Base-by-base conservation (phyloP, 1,140 invertebrate genomes). In the Drosophila orosa region DNA sequence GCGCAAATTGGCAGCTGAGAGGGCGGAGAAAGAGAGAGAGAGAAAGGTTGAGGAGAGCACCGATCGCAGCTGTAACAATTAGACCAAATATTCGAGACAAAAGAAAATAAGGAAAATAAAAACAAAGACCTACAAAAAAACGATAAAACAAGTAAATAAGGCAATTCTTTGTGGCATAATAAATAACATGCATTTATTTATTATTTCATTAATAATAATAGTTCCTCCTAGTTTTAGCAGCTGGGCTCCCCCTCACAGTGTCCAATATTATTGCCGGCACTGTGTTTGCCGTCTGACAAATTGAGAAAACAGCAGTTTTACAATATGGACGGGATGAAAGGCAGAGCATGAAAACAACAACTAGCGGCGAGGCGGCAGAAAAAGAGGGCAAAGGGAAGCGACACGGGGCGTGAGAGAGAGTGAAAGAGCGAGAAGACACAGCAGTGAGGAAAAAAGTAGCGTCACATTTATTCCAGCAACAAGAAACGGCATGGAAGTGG, bases 381-480 rank as follows among this genome's bases (percentile, higher is more conserved):
- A 48, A 50, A 61, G 55, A 66, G n/a, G n/a, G 55, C 62, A 77
- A 37, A 35, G 35, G 25, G 40, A 56, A 56, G 37, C 31, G 37
- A 24, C 22, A n/a, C 15, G 22, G 22, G 54, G 24, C 24, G 58
- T 17, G 25, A 48, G 33, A 29, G 35, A 42, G 47, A 60, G 54
- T 50, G 47, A 62, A 73, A 58, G 47, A 44, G 67, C 25, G 65
- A 44, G 29, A 54, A 68, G 45, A 58, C 47, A 44, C 33, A 45
- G 35, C 58, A 39, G 19, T 24, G 27, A 60, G 47, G 73, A 80
- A 85, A 84, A 89, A 77, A 69, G 84, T 82, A 86, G 84, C 84
- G 83, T 87, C 83, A 87, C 84, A 77, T 86, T 85, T 77, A 81
- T 86, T 87, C 83, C 78, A 82, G 74, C 52, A 61, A 65, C 74